Percentiles rank a stretch among this genome's conserved stretches.
Conservation (phyloP, 1,140 invertebrate species). For the Teleogryllus occipitalis region DNA sequence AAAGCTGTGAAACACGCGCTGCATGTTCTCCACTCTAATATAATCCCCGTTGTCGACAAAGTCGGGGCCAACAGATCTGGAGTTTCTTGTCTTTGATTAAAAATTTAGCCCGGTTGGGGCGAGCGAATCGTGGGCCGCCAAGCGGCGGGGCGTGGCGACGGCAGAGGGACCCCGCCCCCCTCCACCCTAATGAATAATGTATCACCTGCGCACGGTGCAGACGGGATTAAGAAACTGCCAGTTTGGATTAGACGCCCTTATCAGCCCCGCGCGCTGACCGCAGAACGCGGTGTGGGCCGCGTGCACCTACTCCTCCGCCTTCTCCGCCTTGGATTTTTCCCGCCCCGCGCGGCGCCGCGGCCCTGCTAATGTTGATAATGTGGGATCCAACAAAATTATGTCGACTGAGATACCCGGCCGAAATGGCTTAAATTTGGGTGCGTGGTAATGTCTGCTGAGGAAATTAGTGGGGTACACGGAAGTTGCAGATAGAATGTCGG, state of each 20-base stretch:
- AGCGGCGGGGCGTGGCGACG: neutral
- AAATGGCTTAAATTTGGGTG: too few relatives aligned
- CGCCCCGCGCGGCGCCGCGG: too few relatives aligned
- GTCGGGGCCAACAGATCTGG: neutral
- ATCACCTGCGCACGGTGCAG: neutral
- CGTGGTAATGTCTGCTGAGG: too few relatives aligned
- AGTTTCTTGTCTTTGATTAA: conserved; percentile 5
- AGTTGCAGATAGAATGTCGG: too few relatives aligned
- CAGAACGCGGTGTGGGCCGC: too few relatives aligned
- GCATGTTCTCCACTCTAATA: neutral
- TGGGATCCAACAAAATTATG: too few relatives aligned
- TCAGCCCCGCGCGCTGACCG: neutral
- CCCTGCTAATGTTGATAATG: too few relatives aligned
- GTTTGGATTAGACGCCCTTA: neutral
- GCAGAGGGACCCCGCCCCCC: too few relatives aligned
- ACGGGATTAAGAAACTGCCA: neutral
- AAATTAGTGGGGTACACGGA: too few relatives aligned
- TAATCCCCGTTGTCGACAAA: neutral
- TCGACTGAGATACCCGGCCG: too few relatives aligned
- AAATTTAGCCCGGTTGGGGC: neutral
- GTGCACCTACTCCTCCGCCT: too few relatives aligned
- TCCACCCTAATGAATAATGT: neutral
- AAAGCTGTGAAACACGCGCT: neutral
- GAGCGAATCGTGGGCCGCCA: neutral
- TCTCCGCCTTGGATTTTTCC: too few relatives aligned